Base-by-base conservation (phyloP, 2,888 invertebrate species). In the Synanthedon formicaeformis region DNA sequence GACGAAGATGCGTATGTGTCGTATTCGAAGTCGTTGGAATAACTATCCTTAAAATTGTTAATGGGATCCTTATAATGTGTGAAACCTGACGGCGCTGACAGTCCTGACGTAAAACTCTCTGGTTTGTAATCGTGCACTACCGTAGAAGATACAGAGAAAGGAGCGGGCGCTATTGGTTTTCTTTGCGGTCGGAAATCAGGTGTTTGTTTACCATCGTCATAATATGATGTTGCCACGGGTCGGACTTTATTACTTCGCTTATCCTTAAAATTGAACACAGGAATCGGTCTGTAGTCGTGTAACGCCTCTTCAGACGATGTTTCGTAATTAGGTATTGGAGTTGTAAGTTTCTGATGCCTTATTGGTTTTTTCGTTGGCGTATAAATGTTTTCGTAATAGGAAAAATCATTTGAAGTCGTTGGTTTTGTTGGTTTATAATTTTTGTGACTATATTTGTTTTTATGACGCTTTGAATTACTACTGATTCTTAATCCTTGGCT, bases 301-400 rank as follows among this genome's bases (percentile, higher is more conserved):
- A 67, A 52, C 50, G 63, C 67, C 14, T 63, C 58, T 11, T 80
- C 78, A 2, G 65, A 59, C 50, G 67, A 54, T 3, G 58, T 53
- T 50, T 66, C 64, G 50, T 59, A 70, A 16, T 64, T 58, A 1
- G 67, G 53, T 2, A 67, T 59, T 12, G 67, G 61, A 49, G 66
- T 60, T 4, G 72, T 65, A 13, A 73, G 72, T 56, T 72, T 75
- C 8, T 64, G 67, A 10, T 60, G 45, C 56, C 73, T 74, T 55
- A 69, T 75, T 51, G 71, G 61, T 56, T 69, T 75, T 41, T 59
- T 68, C 49, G 65, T 67, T 3, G 78, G 70, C 1, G 72, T 58
- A 53, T 78, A 85, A 48, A 84, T 73, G 57, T 70, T 79, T 66
- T 86, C 86, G 53, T 84, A 86, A 65, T 84, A 85, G n/a, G 82